Percentiles rank a stretch among this genome's conserved stretches.
These are phyloP conservation scores for Scomber scombrus DNA, from an alignment of 2,113 vertebrate species.

Conservation along the genomic window DNA sequence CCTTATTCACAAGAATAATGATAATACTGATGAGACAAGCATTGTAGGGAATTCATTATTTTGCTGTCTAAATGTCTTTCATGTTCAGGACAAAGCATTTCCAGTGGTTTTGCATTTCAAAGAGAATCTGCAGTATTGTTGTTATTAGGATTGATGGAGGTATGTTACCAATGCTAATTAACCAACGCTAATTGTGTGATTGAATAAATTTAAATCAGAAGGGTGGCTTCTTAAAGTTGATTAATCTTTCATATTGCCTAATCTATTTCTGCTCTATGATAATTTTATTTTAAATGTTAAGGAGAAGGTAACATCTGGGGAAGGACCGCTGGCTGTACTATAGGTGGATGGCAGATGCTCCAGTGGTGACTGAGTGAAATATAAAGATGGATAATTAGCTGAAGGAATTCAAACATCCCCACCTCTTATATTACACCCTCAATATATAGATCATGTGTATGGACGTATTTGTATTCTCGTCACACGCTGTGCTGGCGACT, in stretches of 20 bases:
- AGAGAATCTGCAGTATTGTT: conserved; percentile 65
- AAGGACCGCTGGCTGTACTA: neutral
- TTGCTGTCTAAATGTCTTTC: conserved; percentile 75
- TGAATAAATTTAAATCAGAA: conserved; percentile 69
- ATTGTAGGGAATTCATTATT: conserved; percentile 71
- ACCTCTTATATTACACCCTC: conserved; percentile 7
- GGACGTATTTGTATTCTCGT: conserved; percentile 51
- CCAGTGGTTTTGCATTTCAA: conserved; percentile 84
- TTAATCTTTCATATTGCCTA: conserved; percentile 57
- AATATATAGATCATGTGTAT: conserved; percentile 8
- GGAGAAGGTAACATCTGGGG: conserved; percentile 15
- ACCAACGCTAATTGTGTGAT: conserved; percentile 65
- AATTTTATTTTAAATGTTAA: conserved; percentile 27
- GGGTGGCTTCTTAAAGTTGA: conserved; percentile 44
- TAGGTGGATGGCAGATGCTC: conserved; percentile 9
- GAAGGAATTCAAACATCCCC: conserved; percentile 10
- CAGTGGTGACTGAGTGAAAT: conserved; percentile 3
- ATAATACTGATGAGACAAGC: conserved; percentile 76
- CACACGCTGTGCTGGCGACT: conserved; percentile 26
- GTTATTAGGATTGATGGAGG: conserved; percentile 72
- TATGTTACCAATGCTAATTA: conserved; percentile 78
- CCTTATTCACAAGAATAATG: conserved; percentile 70
- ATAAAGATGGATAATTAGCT: conserved; percentile 39
- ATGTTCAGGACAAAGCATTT: conserved; percentile 79
- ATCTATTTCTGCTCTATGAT: conserved; percentile 37